Conservation (phyloP, 2,888 invertebrate species). For the Argyresthia goedartella region DNA sequence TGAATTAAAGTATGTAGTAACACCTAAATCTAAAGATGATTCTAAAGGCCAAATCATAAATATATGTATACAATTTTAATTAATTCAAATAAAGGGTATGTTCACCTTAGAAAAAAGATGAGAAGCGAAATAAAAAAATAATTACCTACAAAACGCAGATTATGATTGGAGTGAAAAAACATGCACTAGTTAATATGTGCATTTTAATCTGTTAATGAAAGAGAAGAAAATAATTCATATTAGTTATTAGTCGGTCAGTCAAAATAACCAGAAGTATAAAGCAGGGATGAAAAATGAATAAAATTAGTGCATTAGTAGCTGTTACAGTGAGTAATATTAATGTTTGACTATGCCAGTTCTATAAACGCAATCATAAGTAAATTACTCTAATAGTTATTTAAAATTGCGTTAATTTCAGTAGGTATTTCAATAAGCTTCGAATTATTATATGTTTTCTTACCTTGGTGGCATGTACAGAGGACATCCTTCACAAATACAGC, state of each 20-base stretch:
- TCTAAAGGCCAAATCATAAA: not conserved
- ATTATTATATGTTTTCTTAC: conserved; percentile 37
- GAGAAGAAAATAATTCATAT: conserved; percentile 18
- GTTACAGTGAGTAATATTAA: not conserved
- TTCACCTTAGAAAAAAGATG: not conserved
- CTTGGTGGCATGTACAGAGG: conserved; percentile 85
- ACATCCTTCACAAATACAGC: conserved; percentile 88
- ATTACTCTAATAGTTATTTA: not conserved
- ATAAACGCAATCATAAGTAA: not conserved
- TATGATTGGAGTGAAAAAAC: conserved; percentile 37
- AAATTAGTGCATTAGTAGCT: not conserved
- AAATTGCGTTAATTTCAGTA: not conserved
- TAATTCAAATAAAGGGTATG: too few species aligned
- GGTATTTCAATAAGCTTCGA: not conserved
- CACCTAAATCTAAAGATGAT: too few species aligned
- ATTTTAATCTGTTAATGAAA: conserved; percentile 49
- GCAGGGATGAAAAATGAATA: not conserved
- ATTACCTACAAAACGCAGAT: conserved; percentile 35
- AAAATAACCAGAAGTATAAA: not conserved
- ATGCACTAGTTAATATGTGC: conserved; percentile 48
- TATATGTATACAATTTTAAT: not conserved
- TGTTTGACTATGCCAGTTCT: not conserved
- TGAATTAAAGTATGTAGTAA: too few species aligned
- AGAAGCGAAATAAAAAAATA: conserved; percentile 15
- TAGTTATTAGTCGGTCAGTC: conserved; percentile 17